A percentile compares a stretch with the other conserved stretches of the same genome.
These are phyloP conservation scores for Lepidocyrtoides sp. DNA, from an alignment of 2,888 invertebrate species.

Conservation along the genomic window DNA sequence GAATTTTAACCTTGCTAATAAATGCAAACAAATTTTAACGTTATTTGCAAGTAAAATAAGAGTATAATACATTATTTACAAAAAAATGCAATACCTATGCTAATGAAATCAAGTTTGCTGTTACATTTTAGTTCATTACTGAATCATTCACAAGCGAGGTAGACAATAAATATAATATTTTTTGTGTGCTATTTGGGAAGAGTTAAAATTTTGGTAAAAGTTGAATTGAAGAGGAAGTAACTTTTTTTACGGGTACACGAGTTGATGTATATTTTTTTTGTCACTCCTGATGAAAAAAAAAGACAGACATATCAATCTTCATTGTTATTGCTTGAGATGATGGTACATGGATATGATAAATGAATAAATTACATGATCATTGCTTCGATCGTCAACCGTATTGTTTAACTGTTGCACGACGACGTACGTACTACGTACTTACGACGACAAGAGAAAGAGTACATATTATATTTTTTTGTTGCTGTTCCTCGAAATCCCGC, in stretches of 20 bases:
- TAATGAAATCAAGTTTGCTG: too few relatives aligned
- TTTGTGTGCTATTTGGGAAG: too few relatives aligned
- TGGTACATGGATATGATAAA: conserved; percentile 21
- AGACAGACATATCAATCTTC: conserved; percentile 47
- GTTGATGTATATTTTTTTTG: neutral
- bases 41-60: too few relatives aligned
- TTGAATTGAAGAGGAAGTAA: neutral
- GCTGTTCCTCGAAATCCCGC: conserved; percentile 58
- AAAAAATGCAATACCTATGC: too few relatives aligned
- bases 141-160: too few relatives aligned
- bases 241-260: neutral
- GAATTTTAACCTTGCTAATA: too few relatives aligned
- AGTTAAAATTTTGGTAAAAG: too few relatives aligned
- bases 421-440: neutral
- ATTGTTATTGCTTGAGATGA: neutral
- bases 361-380: conserved; percentile 69
- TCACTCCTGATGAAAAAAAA: neutral
- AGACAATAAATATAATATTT: too few relatives aligned
- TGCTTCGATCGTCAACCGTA: conserved; percentile 21
- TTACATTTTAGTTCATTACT: too few relatives aligned
- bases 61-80: too few relatives aligned
- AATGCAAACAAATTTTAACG: too few relatives aligned
- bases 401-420: conserved; percentile 45
- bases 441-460: conserved; percentile 28
- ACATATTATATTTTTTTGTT: neutral